These are phyloP conservation scores for Mesoligia furuncula DNA, from an alignment of 2,888 invertebrate species.

Conservation along the genomic window DNA sequence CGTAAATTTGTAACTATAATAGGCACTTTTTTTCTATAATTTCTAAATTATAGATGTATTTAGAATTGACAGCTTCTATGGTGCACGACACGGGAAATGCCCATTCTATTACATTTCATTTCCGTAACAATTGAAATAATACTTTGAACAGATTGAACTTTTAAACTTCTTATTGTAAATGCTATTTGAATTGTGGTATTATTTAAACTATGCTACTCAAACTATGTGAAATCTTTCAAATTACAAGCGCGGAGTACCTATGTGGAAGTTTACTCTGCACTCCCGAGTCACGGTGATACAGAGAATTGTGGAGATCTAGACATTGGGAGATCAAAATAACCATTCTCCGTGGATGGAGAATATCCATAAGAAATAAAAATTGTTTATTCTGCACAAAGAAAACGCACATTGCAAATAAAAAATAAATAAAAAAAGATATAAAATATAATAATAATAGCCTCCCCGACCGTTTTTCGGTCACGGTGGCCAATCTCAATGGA, in stretches of 20 bases:
- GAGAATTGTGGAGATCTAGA: neutral
- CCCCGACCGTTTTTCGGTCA: too few relatives aligned
- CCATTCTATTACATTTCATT: neutral
- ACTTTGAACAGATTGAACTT: too few relatives aligned
- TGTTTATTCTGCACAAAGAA: too few relatives aligned
- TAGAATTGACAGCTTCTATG: conserved; percentile 21
- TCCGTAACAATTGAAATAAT: too few relatives aligned
- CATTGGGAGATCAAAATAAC: too few relatives aligned
- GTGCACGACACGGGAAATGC: conserved; percentile 3
- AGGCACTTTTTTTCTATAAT: neutral
- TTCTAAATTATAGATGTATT: too few relatives aligned
- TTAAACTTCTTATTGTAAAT: neutral
- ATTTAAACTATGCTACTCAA: too few relatives aligned
- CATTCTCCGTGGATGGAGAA: neutral
- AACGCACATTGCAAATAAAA: too few relatives aligned
- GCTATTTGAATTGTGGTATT: neutral
- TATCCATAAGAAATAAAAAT: too few relatives aligned
- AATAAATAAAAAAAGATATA: too few relatives aligned
- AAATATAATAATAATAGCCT: too few relatives aligned
- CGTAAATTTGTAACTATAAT: neutral
- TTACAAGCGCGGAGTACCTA: neutral
- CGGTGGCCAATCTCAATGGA: too few relatives aligned
- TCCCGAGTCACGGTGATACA: neutral
- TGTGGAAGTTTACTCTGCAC: neutral
- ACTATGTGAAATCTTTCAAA: neutral